Base-by-base conservation (phyloP, 2,888 invertebrate genomes). In the Choristoneura rosaceana region DNA sequence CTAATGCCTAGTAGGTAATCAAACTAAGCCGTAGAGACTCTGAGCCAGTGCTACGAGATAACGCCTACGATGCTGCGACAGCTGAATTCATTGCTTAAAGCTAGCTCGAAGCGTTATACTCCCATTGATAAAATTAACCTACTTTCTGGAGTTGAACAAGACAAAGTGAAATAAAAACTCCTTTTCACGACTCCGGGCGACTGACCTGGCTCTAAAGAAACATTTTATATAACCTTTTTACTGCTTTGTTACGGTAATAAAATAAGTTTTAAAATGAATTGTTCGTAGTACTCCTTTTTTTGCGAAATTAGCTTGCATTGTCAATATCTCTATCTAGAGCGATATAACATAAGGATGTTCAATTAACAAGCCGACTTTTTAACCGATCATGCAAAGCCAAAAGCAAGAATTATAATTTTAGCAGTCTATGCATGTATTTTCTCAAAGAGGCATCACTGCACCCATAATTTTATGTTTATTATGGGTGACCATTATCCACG, bases 81-180 rank as follows among this genome's bases (percentile, higher is more conserved):
- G 78, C 80, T 81, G 85, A 85, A 87, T 88, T 87, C 88, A 89
- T 87, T 82, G 81, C 86, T 81, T 83, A 83, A 80, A 74, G 75
- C 81, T 80, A 82, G 78, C 79, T 78, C 79, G 82, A 68, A 68
- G 68, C 65, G 64, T 33, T 73, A 64, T 69, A 64, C 79, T 78
- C 76, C 79, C 80, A 81, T 81, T 82, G 80, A 80, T 81, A 81
- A 79, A 79, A 81, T 82, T 81, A 83, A 75, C 75, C 76, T 76
- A 70, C 73, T 73, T 73, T 69, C 68, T 69, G 50, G 68, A 73
- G 73, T 73, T 71, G 71, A 62, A 67, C 55, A 63, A 73, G 71
- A 73, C 73, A 69, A 73, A 73, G 69, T 73, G 69, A 73, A 69
- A 68, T 73, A 69, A 73, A 71, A 73, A 73, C 73, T 73, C 64